These are phyloP conservation scores for Dichetophora obliterata DNA, from an alignment of 2,888 invertebrate species.

Conservation along the genomic window DNA sequence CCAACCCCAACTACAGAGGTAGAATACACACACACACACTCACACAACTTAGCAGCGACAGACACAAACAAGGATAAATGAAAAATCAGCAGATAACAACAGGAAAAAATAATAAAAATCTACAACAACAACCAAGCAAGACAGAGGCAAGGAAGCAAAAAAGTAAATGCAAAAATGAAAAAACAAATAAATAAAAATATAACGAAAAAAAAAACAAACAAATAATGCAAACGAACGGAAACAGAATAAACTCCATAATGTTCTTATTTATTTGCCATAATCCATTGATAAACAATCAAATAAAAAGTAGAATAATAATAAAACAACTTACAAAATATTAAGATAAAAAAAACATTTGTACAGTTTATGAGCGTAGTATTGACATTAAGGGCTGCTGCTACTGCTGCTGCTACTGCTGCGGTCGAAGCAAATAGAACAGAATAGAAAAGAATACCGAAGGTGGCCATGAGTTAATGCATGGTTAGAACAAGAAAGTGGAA, in stretches of 20 bases:
- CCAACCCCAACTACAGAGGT: not conserved
- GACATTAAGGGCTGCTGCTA: constrained; percentile 8
- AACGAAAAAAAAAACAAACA: not conserved
- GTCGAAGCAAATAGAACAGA: not conserved
- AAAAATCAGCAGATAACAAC: not conserved
- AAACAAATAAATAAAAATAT: not conserved
- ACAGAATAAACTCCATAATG: constrained; percentile 18
- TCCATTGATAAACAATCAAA: constrained; percentile 39
- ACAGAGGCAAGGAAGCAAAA: not conserved
- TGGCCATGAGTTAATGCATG: no score
- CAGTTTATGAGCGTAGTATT: constrained; percentile 22
- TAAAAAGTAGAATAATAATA: not conserved
- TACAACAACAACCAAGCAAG: not conserved
- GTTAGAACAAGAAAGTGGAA: no score
- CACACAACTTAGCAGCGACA: not conserved
- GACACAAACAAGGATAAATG: not conserved
- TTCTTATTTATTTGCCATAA: constrained; percentile 27
- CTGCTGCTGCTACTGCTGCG: no score
- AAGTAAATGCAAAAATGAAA: not conserved
- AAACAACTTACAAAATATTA: not conserved
- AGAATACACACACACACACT: not conserved
- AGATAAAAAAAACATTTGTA: constrained; percentile 20
- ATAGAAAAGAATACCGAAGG: not conserved
- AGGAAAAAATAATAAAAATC: not conserved
- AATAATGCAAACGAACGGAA: constrained; percentile 9